Evolutionary conservation across 2,113 vertebrate genomes (phyloP).

Genomic region (Otus sunia): DNA sequence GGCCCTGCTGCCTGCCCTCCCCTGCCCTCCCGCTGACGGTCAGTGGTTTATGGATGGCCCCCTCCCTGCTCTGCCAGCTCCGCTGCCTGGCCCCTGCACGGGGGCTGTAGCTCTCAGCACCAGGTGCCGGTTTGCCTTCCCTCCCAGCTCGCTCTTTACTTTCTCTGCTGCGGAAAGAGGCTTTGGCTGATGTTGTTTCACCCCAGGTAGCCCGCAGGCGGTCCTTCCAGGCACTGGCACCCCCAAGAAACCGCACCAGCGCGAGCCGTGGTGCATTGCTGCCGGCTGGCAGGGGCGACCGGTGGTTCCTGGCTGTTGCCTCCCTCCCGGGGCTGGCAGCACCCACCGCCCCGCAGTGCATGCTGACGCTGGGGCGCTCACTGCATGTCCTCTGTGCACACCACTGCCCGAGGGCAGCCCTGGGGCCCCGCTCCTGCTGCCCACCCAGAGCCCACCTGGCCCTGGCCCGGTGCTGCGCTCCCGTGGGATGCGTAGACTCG

Average conservation of each 20-base stretch:
- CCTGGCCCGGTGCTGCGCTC: neutral
- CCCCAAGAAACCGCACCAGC: neutral
- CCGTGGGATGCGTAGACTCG: neutral
- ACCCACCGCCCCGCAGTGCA: neutral
- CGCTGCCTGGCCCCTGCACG: neutral
- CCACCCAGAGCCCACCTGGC: neutral
- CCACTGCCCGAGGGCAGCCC: neutral
- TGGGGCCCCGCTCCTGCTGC: neutral
- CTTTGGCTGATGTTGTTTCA: conserved; percentile 46
- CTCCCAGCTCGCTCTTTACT: conserved; percentile 61
- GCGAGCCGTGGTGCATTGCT: neutral
- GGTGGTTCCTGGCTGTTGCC: neutral
- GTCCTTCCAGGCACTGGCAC: neutral
- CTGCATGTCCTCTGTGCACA: conserved; percentile 35
- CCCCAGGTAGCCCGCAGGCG: conserved; percentile 9
- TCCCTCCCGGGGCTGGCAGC: neutral
- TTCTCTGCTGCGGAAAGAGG: conserved; percentile 48
- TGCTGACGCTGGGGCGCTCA: conserved; percentile 35
- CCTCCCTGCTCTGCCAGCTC: neutral
- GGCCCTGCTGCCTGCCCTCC: neutral
- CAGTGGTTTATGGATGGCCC: conserved; percentile 71
- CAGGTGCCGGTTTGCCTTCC: conserved; percentile 25
- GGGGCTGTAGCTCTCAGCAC: neutral
- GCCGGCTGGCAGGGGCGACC: neutral
- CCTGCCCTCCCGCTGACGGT: neutral